Base-by-base conservation (phyloP, 2,888 invertebrate species). In the Zaprionus lineosus region DNA sequence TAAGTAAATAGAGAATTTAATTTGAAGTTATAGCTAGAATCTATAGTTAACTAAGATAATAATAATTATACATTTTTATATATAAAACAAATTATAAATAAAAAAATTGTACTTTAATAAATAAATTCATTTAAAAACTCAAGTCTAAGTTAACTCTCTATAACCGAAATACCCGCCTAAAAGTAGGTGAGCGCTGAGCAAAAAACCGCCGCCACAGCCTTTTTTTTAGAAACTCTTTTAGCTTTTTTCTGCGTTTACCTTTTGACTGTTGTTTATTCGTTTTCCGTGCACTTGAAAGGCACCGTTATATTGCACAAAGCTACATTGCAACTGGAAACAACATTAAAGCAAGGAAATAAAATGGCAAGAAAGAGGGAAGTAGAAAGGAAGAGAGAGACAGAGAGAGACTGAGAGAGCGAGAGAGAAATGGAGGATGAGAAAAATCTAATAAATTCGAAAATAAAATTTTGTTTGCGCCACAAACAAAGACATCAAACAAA, bases 391-490 rank as follows among this genome's bases (percentile, higher is more conserved):
- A 29, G 2, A 2, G 3, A 3, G 7, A 31, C 3, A 28, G 28
- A 24, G 33, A 6, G 21, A n/a, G 16, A n/a, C 6, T 12, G 8
- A 11, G n/a, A 15, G 9, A 28, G 18, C 7, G 41, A 24, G 24
- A 5, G n/a, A 31, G 8, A 11, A 48, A n/a, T n/a, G 8, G 12
- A 33, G 4, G 28, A 40, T 31, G 21, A 34, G 39, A 61, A 53
- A 59, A 60, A 47, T 65, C 60, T 58, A 81, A 84, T 74, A 84
- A 81, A 77, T 69, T 69, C 43, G 33, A 40, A 84, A 77, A 77
- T 55, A 77, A 69, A 74, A 74, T 60, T 77, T 67, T 63, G 64
- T 70, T 60, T 66, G 52, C 15, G 33, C 28, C 59, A 55, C 39
- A 82, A 74, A 70, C 78, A 77, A 81, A 60, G 63, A 61, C 61